Conservation (phyloP, 2,888 invertebrate species). For the Andrena praecox region DNA sequence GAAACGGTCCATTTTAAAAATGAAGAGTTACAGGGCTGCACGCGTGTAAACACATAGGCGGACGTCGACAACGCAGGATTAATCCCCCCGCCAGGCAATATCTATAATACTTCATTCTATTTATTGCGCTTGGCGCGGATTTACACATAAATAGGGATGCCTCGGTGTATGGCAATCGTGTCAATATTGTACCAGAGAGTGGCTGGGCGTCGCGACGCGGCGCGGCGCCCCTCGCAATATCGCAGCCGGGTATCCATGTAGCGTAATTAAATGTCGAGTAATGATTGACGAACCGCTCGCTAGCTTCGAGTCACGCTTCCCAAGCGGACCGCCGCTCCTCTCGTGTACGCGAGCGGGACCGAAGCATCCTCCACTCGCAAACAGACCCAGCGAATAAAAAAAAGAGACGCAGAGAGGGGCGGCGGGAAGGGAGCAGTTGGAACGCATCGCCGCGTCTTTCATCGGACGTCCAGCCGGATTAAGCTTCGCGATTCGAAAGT, state of each 20-base stretch:
- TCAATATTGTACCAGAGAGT: slow-evolving; percentile 52
- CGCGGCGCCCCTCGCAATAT: slow-evolving; percentile 45
- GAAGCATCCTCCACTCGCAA: not conserved
- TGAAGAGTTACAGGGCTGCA: slow-evolving; percentile 30
- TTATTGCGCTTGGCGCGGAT: slow-evolving; percentile 51
- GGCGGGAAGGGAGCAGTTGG: not conserved
- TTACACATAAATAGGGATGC: slow-evolving; percentile 58
- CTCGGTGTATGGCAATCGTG: slow-evolving; percentile 52
- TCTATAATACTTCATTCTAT: slow-evolving; percentile 61
- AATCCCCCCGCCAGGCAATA: slow-evolving; percentile 44
- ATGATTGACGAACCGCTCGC: slow-evolving; percentile 46
- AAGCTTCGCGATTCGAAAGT: not conserved
- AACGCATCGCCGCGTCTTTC: slow-evolving; percentile 19
- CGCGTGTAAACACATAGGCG: slow-evolving; percentile 19
- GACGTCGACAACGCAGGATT: slow-evolving; percentile 31
- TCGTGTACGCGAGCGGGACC: not conserved
- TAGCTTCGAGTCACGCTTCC: not conserved
- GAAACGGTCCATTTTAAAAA: slow-evolving; percentile 44
- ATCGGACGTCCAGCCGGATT: slow-evolving; percentile 23
- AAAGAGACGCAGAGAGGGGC: not conserved
- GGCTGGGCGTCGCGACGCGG: slow-evolving; percentile 32
- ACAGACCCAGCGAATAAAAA: not conserved
- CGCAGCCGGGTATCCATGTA: slow-evolving; percentile 32
- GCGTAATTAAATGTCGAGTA: slow-evolving; percentile 61
- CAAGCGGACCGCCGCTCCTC: not conserved